Percentiles rank a stretch among this genome's conserved stretches.
phyloP scores from a whole-genome alignment of 2,888 invertebrate genomes.

The Euplexia lucipara region DNA sequence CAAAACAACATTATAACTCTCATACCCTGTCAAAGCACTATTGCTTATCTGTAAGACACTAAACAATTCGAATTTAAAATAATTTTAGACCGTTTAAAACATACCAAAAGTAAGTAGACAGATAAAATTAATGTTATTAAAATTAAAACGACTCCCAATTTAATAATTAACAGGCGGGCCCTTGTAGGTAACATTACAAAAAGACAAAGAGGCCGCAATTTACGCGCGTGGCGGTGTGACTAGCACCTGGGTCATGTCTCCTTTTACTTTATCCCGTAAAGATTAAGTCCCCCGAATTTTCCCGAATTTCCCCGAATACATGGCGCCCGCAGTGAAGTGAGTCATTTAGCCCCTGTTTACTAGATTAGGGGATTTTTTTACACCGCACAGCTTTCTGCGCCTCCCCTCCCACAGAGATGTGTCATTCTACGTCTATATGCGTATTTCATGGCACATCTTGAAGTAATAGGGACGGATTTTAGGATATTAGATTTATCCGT shows the following conservation, averaged over 20 bases:
- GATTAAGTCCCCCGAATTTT: slow-evolving; percentile 89
- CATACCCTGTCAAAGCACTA: neutral
- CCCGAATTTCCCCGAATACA: slow-evolving; percentile 82
- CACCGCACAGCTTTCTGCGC: slow-evolving; percentile 84
- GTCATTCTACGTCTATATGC: slow-evolving; percentile 79
- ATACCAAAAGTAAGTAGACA: slow-evolving; percentile 17
- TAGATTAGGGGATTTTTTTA: slow-evolving; percentile 90
- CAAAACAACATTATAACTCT: neutral
- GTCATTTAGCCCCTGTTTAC: slow-evolving; percentile 90
- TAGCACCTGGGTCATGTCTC: slow-evolving; percentile 90
- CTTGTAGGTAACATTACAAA: slow-evolving; percentile 77
- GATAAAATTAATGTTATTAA: slow-evolving; percentile 75
- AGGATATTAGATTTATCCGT: slow-evolving; percentile 66
- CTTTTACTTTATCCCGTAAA: slow-evolving; percentile 90
- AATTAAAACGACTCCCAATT: slow-evolving; percentile 76
- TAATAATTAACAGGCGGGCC: slow-evolving; percentile 81
- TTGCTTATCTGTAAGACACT: neutral
- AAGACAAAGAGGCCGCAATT: slow-evolving; percentile 85
- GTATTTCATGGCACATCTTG: slow-evolving; percentile 78
- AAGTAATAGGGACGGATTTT: slow-evolving; percentile 78
- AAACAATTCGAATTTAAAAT: slow-evolving; percentile 14
- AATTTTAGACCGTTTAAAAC: neutral
- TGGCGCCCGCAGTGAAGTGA: slow-evolving; percentile 87
- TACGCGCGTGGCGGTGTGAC: slow-evolving; percentile 79
- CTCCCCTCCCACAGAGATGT: slow-evolving; percentile 77